These are phyloP conservation scores for Eueides isabella DNA, from an alignment of 1,140 invertebrate genomes.

Conservation along the genomic window DNA sequence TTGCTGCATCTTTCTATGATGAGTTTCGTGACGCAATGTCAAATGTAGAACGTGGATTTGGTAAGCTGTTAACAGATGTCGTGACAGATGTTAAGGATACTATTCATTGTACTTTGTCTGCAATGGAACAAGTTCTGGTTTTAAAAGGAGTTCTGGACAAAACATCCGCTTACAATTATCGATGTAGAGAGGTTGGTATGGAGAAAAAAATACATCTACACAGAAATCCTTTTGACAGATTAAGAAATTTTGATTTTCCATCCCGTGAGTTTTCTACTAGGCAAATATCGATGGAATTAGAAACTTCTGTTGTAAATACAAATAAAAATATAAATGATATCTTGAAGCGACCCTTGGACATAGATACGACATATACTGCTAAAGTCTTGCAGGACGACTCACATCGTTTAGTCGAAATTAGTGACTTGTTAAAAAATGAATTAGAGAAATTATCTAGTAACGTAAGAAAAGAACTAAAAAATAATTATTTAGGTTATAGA, in stretches of 20 bases:
- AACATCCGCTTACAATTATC: constrained; percentile 44
- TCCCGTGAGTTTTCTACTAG: not conserved
- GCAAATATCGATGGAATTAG: constrained; percentile 32
- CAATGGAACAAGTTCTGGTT: constrained; percentile 60
- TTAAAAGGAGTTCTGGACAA: constrained; percentile 44
- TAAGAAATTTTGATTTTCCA: not conserved
- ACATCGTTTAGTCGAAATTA: constrained; percentile 53
- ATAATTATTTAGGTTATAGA: constrained; percentile 33
- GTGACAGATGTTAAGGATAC: constrained; percentile 61
- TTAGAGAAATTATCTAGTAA: constrained; percentile 52
- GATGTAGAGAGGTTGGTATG: constrained; percentile 40
- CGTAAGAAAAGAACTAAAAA: constrained; percentile 44
- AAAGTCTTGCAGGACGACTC: constrained; percentile 45
- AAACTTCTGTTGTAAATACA: constrained; percentile 40
- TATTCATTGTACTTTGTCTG: constrained; percentile 65
- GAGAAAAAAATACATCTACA: not conserved
- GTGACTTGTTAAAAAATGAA: constrained; percentile 52
- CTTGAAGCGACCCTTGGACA: constrained; percentile 32
- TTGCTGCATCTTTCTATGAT: constrained; percentile 52
- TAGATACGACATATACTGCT: constrained; percentile 33
- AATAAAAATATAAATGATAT: constrained; percentile 43
- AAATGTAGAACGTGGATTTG: constrained; percentile 57
- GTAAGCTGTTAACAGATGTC: constrained; percentile 63
- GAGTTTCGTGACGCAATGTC: constrained; percentile 55
- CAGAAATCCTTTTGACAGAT: not conserved